phyloP scores from a whole-genome alignment of 1,140 invertebrate genomes.

The Drosophila melanogaster region DNA sequence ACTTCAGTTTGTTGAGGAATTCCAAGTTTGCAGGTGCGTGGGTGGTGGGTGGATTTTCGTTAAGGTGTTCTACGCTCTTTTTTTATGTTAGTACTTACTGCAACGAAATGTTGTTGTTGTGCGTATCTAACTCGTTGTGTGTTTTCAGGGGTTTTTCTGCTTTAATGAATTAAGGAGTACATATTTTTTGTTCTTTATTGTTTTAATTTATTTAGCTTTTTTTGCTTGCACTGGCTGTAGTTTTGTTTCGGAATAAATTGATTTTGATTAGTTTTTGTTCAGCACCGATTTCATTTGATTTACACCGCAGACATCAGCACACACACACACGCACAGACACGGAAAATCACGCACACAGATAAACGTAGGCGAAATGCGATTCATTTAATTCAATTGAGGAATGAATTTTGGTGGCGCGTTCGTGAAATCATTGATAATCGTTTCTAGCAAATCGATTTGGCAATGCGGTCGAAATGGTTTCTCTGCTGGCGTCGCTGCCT shows the following conservation, averaged over 20 bases:
- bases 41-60: slow-evolving; percentile 11
- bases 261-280: slow-evolving; percentile 17
- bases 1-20: slow-evolving; percentile 61
- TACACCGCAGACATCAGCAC: slow-evolving; percentile 16
- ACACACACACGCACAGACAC: slow-evolving; percentile 1
- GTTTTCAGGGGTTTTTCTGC: slow-evolving; percentile 26
- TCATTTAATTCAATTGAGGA: slow-evolving; percentile 78
- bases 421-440: slow-evolving; percentile 80
- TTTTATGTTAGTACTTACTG: slow-evolving; percentile 68
- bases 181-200: slow-evolving; percentile 33
- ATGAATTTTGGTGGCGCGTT: slow-evolving; percentile 54
- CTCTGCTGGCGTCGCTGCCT: slow-evolving; percentile 9
- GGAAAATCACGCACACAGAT: slow-evolving; percentile 4
- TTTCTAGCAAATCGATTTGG: slow-evolving; percentile 81
- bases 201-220: slow-evolving; percentile 18
- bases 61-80: slow-evolving; percentile 36
- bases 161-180: slow-evolving; percentile 51
- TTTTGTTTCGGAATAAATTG: slow-evolving; percentile 14
- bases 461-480: slow-evolving; percentile 55
- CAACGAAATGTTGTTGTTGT: slow-evolving; percentile 53
- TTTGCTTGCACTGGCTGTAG: slow-evolving; percentile 58
- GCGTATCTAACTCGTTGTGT: slow-evolving; percentile 59
- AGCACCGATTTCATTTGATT: slow-evolving; percentile 52
- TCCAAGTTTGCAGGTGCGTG: slow-evolving; percentile 39
- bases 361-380: slow-evolving; percentile 50